A percentile compares a stretch with the other conserved stretches of the same genome.
Conservation (phyloP, 2,888 invertebrate genomes). For the Xiphydria camelus region DNA sequence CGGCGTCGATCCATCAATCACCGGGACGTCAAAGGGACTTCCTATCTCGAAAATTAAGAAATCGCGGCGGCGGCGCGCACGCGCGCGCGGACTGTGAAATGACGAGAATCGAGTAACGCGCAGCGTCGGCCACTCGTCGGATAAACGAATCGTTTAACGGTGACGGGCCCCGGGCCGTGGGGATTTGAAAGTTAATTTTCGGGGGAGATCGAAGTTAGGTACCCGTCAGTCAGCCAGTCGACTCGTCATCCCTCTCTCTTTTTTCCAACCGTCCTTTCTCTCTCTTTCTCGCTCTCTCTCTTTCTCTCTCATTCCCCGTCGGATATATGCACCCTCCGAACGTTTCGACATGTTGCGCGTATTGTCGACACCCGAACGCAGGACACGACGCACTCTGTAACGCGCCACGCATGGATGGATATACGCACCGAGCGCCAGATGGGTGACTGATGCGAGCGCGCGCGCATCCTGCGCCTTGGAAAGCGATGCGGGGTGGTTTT, state of each 20-base stretch:
- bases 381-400: constrained; percentile 41
- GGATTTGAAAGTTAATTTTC: constrained; percentile 45
- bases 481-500: too few relatives aligned
- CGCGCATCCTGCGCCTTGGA: too few relatives aligned
- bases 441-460: constrained; percentile 57
- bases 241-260: constrained; percentile 12
- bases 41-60: constrained; percentile 1
- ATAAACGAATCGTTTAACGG: constrained; percentile 37
- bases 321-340: constrained; percentile 47
- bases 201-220: constrained; percentile 26
- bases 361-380: constrained; percentile 54
- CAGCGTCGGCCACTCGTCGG: constrained; percentile 11
- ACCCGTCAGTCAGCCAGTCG: constrained; percentile 39
- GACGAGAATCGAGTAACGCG: neutral
- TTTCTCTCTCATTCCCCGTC: constrained; percentile 14
- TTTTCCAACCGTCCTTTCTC: constrained; percentile 11
- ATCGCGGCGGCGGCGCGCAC: neutral
- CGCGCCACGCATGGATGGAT: constrained; percentile 51
- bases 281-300: constrained; percentile 17
- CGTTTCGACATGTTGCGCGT: constrained; percentile 52
- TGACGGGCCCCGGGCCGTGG: constrained; percentile 27
- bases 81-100: neutral
- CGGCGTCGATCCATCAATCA: neutral
- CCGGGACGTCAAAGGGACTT: neutral
- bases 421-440: constrained; percentile 54